Evolutionary conservation across 2,113 vertebrate species (phyloP), one percentile per base, ranked within the genome.

Genomic region (Amia ocellicauda): DNA sequence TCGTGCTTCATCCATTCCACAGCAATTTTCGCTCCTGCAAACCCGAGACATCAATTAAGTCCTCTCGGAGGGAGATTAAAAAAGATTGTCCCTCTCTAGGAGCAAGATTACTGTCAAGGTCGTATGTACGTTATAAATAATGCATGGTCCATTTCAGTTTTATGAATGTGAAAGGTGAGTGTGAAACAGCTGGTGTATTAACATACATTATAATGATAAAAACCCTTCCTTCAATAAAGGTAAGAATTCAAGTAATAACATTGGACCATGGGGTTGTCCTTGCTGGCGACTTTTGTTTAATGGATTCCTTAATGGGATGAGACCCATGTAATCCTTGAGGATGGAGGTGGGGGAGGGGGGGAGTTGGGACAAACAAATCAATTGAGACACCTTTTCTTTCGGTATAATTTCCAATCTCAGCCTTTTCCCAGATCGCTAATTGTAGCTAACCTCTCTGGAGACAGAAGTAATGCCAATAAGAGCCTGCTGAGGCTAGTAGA

Each of bases 91-190:
- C 16, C 20, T 60, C 28, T 52, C 64, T 23, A 2, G 31, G 47
- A 52, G 64, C 56, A 42, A 59, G 28, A 60, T 66, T 52, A 59
- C 56, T 27, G 57, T 51, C 64, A 66, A 66, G 64, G 64, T 59
- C 56, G 57, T 31, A 50, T 52, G 64, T 58, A 59, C 58, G 28
- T 59, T 41, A 66, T 66, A 52, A 66, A 66, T 66, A 66, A 66
- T 66, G 57, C 64, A 66, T 59, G 27, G 26, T 55, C 28, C 28
- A 40, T 22, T 57, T 40, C 26, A 16, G 47, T 20, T 20, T 22
- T 50, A 9, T 19, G 51, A 28, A 36, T 57, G 45, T 59, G 23
- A 41, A 52, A 59, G 64, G 56, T 58, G 64, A 40, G 27, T 41
- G 22, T 23, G 45, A 58, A 42, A 31, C 55, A 52, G 55, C 64